These are phyloP conservation scores for Daphoenositta chrysoptera DNA, from an alignment of 2,113 vertebrate genomes.

Conservation along the genomic window DNA sequence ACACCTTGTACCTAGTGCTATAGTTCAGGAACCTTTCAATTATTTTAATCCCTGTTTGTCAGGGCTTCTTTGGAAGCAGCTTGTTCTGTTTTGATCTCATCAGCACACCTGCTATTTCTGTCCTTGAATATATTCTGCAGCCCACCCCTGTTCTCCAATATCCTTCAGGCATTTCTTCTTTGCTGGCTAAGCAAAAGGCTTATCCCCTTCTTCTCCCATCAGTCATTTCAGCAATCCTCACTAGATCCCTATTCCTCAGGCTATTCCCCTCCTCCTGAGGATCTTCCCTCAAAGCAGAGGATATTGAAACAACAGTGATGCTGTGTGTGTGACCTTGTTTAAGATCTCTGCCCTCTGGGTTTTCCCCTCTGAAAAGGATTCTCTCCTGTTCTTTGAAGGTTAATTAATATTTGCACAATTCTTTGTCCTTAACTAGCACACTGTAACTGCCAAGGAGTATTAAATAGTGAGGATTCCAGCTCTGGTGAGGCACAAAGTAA, in stretches of 20 bases:
- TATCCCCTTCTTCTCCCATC: not conserved
- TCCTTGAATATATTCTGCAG: not conserved
- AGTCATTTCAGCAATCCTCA: not conserved
- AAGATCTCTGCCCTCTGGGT: not conserved
- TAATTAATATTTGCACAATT: slow-evolving; percentile 7
- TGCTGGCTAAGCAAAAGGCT: not conserved
- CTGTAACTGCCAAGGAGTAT: not conserved
- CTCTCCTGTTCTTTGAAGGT: not conserved
- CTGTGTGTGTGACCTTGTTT: not conserved
- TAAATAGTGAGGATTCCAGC: not conserved
- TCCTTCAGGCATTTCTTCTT: not conserved
- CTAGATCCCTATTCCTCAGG: not conserved
- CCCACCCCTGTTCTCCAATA: not conserved
- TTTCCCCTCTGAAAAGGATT: not conserved
- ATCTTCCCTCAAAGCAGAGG: not conserved
- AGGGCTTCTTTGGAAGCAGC: not conserved
- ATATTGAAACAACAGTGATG: not conserved
- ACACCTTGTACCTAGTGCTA: not conserved
- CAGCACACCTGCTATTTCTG: not conserved
- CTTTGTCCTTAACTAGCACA: not conserved
- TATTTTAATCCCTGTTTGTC: not conserved
- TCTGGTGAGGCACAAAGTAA: not conserved
- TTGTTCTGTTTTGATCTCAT: not conserved
- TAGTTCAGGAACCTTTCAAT: not conserved
- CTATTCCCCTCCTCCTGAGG: not conserved